These are phyloP conservation scores for Apamea monoglypha DNA, from an alignment of 2,888 invertebrate species.

Conservation along the genomic window DNA sequence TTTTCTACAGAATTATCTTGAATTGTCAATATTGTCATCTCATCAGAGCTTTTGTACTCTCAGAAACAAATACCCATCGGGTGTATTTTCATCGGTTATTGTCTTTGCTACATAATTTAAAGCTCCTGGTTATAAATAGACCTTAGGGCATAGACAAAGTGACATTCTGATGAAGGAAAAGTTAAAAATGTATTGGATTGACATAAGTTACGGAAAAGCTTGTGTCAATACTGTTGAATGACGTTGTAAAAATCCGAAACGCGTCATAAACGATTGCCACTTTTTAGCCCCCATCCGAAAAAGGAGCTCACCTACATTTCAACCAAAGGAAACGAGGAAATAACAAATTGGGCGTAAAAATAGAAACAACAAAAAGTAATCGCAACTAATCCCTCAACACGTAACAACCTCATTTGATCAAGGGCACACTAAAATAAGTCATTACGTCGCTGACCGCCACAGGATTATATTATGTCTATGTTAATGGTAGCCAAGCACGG, in stretches of 20 bases:
- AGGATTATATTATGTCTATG: conserved; percentile 52
- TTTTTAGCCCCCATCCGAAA: not conserved
- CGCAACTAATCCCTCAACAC: conserved; percentile 66
- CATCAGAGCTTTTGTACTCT: not conserved
- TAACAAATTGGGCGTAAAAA: conserved; percentile 32
- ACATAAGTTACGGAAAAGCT: not conserved
- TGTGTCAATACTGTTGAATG: not conserved
- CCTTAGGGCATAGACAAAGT: not conserved
- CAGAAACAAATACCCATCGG: not conserved
- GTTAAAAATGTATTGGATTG: not conserved
- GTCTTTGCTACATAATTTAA: not conserved
- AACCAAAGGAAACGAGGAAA: conserved; percentile 26
- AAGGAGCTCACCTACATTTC: not conserved
- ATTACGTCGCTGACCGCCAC: conserved; percentile 66
- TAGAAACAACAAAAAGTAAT: conserved; percentile 43
- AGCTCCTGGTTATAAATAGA: not conserved
- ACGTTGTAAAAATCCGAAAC: not conserved
- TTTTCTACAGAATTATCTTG: not conserved
- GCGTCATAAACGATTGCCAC: not conserved
- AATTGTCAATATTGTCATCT: not conserved
- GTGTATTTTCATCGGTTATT: not conserved
- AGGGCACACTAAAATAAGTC: conserved; percentile 67
- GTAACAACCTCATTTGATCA: conserved; percentile 69
- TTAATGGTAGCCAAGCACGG: conserved; percentile 64
- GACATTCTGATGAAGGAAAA: not conserved